Percentiles rank a stretch among this genome's conserved stretches.
Evolutionary conservation across 2,888 invertebrate species (phyloP).

Genomic region (Scaptomyza reducta): DNA sequence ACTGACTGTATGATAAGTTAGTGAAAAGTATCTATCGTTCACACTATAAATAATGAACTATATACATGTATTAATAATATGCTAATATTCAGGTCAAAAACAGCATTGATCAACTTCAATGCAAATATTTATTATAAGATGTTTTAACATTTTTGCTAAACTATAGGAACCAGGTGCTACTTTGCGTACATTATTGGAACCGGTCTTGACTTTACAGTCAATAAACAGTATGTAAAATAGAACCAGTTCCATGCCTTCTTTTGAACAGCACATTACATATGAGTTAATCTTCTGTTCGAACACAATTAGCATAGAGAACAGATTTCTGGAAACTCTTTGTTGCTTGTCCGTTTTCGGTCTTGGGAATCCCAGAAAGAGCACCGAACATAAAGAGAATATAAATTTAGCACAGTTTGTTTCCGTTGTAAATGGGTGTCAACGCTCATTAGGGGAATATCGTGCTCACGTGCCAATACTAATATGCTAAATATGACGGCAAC

Average conservation of each 20-base stretch:
- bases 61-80: not conserved
- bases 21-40: too few species aligned
- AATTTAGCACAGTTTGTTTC: not conserved
- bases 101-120: not conserved
- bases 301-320: too few species aligned
- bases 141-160: not conserved
- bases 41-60: not conserved
- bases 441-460: slow-evolving; percentile 26
- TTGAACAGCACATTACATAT: not conserved
- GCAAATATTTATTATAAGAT: not conserved
- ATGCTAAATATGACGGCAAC: slow-evolving; percentile 39
- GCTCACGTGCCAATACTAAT: slow-evolving; percentile 44
- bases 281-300: not conserved
- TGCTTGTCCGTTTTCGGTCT: not conserved
- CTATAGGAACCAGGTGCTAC: not conserved
- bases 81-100: not conserved
- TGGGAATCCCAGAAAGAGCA: not conserved
- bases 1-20: not conserved
- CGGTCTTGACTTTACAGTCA: slow-evolving; percentile 1
- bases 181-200: not conserved
- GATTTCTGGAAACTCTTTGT: too few species aligned
- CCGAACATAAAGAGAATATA: too few species aligned
- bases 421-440: not conserved
- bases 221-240: not conserved
- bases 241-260: not conserved